Evolutionary conservation across 2,888 invertebrate genomes (phyloP).

Genomic region (Oligia strigilis): DNA sequence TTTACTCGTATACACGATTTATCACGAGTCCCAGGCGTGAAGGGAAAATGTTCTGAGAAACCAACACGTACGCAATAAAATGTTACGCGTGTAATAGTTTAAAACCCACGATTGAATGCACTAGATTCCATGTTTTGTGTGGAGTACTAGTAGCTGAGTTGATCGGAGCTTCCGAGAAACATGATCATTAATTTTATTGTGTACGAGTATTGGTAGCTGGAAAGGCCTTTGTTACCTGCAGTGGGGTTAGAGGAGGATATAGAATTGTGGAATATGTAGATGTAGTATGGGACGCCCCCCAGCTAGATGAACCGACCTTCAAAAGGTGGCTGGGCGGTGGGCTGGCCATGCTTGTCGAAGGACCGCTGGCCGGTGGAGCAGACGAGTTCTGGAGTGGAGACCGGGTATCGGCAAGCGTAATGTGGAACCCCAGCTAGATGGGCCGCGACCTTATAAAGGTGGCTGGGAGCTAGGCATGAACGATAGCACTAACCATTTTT

Average conservation of each 20-base stretch:
- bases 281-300: too few species aligned
- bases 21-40: slow-evolving; percentile 43
- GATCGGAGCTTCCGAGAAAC: not conserved
- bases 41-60: slow-evolving; percentile 28
- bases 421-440: not conserved
- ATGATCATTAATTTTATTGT: not conserved
- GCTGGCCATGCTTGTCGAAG: too few species aligned
- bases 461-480: not conserved
- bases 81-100: slow-evolving; percentile 34
- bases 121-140: not conserved
- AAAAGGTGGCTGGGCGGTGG: too few species aligned
- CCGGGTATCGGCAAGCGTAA: too few species aligned
- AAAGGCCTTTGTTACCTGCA: not conserved
- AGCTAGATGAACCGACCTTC: too few species aligned
- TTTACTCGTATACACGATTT: slow-evolving; percentile 49
- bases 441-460: not conserved
- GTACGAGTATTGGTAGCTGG: not conserved
- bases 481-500: too few species aligned
- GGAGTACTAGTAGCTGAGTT: not conserved
- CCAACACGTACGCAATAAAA: slow-evolving; percentile 52
- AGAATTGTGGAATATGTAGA: too few species aligned
- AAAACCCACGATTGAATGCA: slow-evolving; percentile 20
- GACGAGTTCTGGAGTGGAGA: too few species aligned
- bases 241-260: too few species aligned
- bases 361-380: too few species aligned